These are phyloP conservation scores for Troglohyphantes excavatus DNA, from an alignment of 2,888 invertebrate species.

Conservation along the genomic window DNA sequence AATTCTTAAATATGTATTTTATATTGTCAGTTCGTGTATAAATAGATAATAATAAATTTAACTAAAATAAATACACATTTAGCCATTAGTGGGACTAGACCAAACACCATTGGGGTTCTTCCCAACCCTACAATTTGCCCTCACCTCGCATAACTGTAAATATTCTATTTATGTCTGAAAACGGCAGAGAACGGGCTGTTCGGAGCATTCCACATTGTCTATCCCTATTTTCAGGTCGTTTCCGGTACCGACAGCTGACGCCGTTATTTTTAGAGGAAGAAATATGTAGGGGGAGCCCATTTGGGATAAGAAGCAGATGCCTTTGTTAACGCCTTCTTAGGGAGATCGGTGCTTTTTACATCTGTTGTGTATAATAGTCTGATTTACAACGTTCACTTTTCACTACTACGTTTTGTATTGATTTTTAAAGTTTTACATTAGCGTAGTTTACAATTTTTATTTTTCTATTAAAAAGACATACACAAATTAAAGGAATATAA, in stretches of 20 bases:
- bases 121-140: not conserved
- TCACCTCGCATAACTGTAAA: not conserved
- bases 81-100: too few species aligned
- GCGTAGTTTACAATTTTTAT: too few species aligned
- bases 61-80: too few species aligned
- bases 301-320: not conserved
- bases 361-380: not conserved
- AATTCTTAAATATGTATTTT: too few species aligned
- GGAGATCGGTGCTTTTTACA: not conserved
- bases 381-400: not conserved
- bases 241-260: constrained; percentile 48
- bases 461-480: too few species aligned
- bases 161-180: constrained; percentile 5
- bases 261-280: constrained; percentile 43
- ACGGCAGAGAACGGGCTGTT: not conserved
- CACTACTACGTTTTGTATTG: too few species aligned
- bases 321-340: not conserved
- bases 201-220: constrained; percentile 17
- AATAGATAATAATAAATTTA: too few species aligned
- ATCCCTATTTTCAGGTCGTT: constrained; percentile 30
- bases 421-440: too few species aligned
- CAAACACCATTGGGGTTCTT: too few species aligned
- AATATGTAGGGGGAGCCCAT: not conserved
- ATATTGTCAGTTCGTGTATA: too few species aligned
- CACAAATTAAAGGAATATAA: too few species aligned